These are phyloP conservation scores for Palaemon carinicauda DNA, from an alignment of 1,140 invertebrate genomes.

Conservation along the genomic window DNA sequence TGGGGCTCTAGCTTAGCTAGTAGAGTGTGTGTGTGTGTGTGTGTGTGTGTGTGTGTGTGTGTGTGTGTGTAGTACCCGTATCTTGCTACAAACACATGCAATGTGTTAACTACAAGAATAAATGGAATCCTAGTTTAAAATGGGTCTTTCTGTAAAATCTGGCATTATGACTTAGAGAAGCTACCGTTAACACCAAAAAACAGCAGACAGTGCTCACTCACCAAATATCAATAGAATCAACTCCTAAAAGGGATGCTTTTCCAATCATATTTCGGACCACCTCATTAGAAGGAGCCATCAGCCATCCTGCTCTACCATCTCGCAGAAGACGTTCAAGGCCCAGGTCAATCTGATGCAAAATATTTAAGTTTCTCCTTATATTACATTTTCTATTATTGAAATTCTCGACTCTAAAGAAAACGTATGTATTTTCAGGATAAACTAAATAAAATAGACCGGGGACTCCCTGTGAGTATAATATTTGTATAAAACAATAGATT, in stretches of 20 bases:
- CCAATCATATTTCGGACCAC: constrained; percentile 14
- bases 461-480: no score
- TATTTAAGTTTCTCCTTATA: background rate
- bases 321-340: constrained; percentile 31
- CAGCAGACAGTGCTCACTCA: background rate
- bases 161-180: background rate
- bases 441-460: no score
- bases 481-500: no score
- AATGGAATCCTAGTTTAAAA: no score
- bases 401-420: background rate
- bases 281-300: constrained; percentile 41
- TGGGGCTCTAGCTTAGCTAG: no score
- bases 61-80: no score
- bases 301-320: constrained; percentile 36
- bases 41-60: no score
- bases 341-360: constrained; percentile 3
- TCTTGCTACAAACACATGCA: no score
- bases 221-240: constrained; percentile 21
- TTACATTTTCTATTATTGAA: no score
- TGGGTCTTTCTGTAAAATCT: no score
- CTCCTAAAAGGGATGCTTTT: constrained; percentile 2
- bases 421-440: background rate
- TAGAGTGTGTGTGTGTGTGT: no score
- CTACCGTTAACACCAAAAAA: background rate
- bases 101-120: no score